phyloP scores from a whole-genome alignment of 2,113 vertebrate species.

The Mastomys natalensis region DNA sequence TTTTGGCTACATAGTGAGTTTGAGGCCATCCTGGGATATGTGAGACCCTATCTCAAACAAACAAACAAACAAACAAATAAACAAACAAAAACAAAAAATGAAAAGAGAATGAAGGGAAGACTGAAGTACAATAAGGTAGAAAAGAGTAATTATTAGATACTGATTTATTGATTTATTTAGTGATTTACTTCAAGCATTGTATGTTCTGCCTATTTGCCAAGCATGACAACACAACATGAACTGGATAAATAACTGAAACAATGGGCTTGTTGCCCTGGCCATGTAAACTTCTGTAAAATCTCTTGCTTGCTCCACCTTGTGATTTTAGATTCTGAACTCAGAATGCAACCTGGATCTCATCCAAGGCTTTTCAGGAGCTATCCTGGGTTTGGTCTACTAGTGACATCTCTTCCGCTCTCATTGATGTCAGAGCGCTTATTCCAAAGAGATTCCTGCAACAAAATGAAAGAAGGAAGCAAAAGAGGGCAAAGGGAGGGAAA shows the following conservation, averaged over 20 bases:
- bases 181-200: background rate
- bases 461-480: background rate
- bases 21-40: background rate
- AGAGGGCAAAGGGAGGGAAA: too few species aligned
- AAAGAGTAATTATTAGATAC: background rate
- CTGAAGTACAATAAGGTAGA: background rate
- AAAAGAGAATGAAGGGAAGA: background rate
- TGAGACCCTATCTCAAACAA: background rate
- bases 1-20: background rate
- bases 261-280: too few species aligned
- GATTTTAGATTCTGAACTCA: background rate
- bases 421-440: background rate
- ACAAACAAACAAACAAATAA: background rate
- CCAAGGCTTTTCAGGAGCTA: background rate
- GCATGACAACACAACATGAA: background rate
- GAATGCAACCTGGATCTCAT: background rate
- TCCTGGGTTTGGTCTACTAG: background rate
- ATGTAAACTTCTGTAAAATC: background rate
- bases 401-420: background rate
- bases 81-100: background rate
- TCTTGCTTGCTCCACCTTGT: background rate
- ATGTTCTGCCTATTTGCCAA: background rate
- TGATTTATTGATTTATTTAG: background rate
- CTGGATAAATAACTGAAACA: background rate
- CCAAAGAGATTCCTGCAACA: background rate